Evolutionary conservation across 2,113 vertebrate species (phyloP).

Genomic region (Pampusana beccarii): DNA sequence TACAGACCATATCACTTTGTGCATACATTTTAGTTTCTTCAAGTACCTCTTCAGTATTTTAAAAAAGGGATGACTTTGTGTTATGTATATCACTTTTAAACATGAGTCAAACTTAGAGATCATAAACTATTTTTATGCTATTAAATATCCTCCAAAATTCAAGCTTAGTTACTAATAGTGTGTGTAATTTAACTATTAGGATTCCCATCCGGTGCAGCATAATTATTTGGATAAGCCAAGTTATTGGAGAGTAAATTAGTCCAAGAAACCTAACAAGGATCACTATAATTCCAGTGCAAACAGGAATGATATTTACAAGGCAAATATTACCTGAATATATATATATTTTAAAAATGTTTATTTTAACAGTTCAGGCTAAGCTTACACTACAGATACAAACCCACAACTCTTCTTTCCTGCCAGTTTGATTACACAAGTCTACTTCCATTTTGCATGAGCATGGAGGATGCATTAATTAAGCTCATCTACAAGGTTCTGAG

Average conservation of each 20-base stretch:
- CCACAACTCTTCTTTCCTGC: neutral
- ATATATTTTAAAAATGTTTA: neutral
- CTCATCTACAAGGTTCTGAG: neutral
- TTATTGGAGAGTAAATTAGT: neutral
- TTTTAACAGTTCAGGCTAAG: conserved; percentile 22
- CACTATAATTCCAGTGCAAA: conserved; percentile 25
- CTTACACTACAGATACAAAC: neutral
- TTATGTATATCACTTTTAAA: neutral
- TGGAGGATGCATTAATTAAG: neutral
- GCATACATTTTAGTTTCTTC: neutral
- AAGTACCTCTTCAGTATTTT: neutral
- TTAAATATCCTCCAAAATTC: neutral
- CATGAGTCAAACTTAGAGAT: neutral
- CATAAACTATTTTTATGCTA: neutral
- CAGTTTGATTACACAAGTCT: neutral
- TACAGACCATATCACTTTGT: neutral
- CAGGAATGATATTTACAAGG: conserved; percentile 1
- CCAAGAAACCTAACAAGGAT: neutral
- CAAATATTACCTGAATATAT: conserved; percentile 6
- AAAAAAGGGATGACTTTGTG: neutral
- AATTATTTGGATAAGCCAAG: neutral
- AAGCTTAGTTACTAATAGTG: neutral
- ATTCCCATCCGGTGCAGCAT: neutral
- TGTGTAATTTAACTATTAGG: neutral
- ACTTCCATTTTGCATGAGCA: neutral